phyloP scores from a whole-genome alignment of 1,140 invertebrate genomes.

The Riptortus pedestris region DNA sequence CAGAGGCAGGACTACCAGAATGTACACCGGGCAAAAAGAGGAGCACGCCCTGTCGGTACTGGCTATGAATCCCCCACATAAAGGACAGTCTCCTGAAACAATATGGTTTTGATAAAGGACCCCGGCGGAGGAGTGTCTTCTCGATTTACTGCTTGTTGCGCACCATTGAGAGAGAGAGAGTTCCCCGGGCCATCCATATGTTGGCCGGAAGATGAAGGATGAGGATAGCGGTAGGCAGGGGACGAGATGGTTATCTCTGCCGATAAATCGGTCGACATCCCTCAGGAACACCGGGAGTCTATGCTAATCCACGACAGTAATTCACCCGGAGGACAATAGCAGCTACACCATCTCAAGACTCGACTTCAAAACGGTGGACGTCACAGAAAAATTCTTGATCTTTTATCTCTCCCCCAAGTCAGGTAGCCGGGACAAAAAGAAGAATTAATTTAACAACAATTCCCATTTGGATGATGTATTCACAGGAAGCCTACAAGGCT shows the following conservation, averaged over 20 bases:
- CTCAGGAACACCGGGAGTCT: slow-evolving; percentile 3
- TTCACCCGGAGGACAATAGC: too few species aligned
- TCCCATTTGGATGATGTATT: too few species aligned
- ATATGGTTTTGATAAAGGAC: background rate
- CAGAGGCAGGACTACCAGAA: background rate
- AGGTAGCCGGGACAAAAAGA: too few species aligned
- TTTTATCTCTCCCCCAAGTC: too few species aligned
- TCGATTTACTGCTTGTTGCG: slow-evolving; percentile 1
- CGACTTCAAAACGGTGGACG: too few species aligned
- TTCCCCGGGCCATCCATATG: background rate
- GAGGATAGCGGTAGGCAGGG: too few species aligned
- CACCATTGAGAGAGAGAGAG: background rate
- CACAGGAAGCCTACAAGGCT: too few species aligned
- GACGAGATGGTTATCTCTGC: background rate
- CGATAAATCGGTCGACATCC: background rate
- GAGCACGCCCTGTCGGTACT: background rate
- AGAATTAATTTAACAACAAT: too few species aligned
- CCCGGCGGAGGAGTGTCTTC: background rate
- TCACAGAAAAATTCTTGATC: too few species aligned
- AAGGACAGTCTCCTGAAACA: background rate
- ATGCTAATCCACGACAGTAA: background rate
- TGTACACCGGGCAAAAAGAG: background rate
- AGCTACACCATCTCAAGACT: too few species aligned
- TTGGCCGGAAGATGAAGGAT: background rate
- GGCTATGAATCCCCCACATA: background rate